Evolutionary conservation across 2,888 invertebrate species (phyloP).

Genomic region (Hybos culiciformis): DNA sequence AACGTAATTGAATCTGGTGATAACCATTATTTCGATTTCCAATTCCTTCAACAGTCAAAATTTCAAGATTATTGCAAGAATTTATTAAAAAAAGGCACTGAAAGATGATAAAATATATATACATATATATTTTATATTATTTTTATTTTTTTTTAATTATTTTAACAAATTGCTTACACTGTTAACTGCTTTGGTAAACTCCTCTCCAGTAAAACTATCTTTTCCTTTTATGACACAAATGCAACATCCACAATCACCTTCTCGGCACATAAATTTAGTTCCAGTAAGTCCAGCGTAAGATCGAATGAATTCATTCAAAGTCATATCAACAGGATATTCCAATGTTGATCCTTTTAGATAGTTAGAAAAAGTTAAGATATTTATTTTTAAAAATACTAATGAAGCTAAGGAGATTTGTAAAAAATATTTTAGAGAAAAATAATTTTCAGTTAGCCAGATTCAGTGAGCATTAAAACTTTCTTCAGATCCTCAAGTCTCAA

Average conservation of each 20-base stretch:
- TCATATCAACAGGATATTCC: constrained; percentile 32
- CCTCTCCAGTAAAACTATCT: constrained; percentile 17
- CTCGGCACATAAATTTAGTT: constrained; percentile 52
- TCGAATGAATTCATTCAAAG: constrained; percentile 47
- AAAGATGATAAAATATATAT: background rate
- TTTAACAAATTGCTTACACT: constrained; percentile 41
- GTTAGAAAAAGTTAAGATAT: no score
- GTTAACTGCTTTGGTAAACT: constrained; percentile 43
- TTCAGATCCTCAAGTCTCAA: no score
- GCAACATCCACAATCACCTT: constrained; percentile 55
- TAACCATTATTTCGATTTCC: constrained; percentile 45
- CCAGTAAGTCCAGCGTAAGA: constrained; percentile 43
- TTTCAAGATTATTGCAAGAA: constrained; percentile 45
- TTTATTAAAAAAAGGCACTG: constrained; percentile 11
- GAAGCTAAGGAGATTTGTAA: no score
- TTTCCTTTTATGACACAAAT: constrained; percentile 34
- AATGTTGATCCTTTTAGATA: no score
- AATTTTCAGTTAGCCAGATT: no score
- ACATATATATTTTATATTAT: background rate
- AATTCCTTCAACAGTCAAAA: constrained; percentile 55
- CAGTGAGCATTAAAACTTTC: no score
- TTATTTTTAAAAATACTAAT: no score
- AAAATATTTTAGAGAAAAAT: no score
- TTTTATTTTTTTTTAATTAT: background rate
- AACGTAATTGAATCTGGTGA: constrained; percentile 46